A percentile compares a stretch with the other conserved stretches of the same genome.
phyloP scores from a whole-genome alignment of 2,888 invertebrate species.

The Diaphora mendica region DNA sequence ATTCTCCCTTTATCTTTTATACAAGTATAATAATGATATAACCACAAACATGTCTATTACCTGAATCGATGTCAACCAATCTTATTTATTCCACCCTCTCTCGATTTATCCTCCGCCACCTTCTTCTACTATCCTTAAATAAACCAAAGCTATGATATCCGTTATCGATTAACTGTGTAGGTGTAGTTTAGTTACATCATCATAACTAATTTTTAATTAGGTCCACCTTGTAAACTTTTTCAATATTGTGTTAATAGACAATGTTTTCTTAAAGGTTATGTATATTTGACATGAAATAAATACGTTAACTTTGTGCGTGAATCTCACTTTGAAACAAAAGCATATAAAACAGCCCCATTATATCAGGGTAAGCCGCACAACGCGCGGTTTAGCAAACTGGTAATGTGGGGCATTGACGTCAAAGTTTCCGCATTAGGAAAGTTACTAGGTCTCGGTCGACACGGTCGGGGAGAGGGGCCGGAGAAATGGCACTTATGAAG shows the following conservation, averaged over 20 bases:
- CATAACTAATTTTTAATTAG: neutral
- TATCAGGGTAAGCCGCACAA: constrained; percentile 41
- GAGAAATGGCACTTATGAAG: constrained; percentile 55
- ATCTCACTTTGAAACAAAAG: constrained; percentile 24
- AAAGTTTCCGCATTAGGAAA: constrained; percentile 79
- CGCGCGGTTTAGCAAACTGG: constrained; percentile 45
- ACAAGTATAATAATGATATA: no score
- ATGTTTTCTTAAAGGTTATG: constrained; percentile 9
- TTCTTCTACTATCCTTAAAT: neutral
- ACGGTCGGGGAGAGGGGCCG: constrained; percentile 39
- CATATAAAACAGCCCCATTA: constrained; percentile 34
- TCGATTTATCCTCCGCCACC: neutral
- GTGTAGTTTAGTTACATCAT: constrained; percentile 4
- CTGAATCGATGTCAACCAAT: neutral
- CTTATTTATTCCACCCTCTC: neutral
- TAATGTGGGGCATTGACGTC: constrained; percentile 75
- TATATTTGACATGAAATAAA: constrained; percentile 18
- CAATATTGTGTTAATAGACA: constrained; percentile 12
- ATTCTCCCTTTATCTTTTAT: neutral
- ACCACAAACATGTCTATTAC: neutral
- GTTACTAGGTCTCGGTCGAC: constrained; percentile 79
- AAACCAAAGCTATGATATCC: neutral
- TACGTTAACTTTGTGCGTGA: constrained; percentile 22
- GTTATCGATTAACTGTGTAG: neutral
- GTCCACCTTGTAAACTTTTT: constrained; percentile 16